phyloP scores from a whole-genome alignment of 2,888 invertebrate genomes.

The Noctua janthina region DNA sequence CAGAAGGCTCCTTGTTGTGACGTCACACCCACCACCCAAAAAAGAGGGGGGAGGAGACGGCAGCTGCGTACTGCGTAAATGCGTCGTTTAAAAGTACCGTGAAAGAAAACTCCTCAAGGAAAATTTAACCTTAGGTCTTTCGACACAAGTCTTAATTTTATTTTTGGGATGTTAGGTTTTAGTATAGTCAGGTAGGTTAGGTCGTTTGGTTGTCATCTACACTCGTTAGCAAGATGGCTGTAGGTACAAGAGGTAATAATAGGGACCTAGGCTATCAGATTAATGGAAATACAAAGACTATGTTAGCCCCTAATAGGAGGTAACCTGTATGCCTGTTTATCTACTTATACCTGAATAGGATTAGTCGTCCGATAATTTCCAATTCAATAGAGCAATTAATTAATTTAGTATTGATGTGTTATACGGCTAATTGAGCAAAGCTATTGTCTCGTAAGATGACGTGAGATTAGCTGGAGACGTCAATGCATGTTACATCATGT shows the following conservation, averaged over 20 bases:
- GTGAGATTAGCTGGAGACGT: background rate
- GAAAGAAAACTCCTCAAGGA: background rate
- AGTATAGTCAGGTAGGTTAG: slow-evolving; percentile 49
- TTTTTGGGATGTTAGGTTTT: background rate
- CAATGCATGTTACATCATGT: background rate
- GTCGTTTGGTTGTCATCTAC: slow-evolving; percentile 58
- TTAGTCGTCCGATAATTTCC: slow-evolving; percentile 30
- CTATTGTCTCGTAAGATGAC: slow-evolving; percentile 25
- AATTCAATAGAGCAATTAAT: slow-evolving; percentile 55
- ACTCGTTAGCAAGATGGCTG: slow-evolving; percentile 48
- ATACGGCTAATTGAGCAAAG: slow-evolving; percentile 13
- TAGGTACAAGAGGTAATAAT: slow-evolving; percentile 34
- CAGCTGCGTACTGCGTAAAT: slow-evolving; percentile 76
- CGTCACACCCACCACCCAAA: slow-evolving; percentile 68
- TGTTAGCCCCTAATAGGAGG: background rate
- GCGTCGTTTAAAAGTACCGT: slow-evolving; percentile 61
- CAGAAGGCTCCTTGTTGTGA: slow-evolving; percentile 65
- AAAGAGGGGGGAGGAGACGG: slow-evolving; percentile 16
- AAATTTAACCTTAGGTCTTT: slow-evolving; percentile 18
- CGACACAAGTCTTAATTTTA: slow-evolving; percentile 4
- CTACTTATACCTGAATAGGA: slow-evolving; percentile 29
- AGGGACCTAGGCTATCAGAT: slow-evolving; percentile 18
- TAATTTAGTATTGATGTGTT: slow-evolving; percentile 32
- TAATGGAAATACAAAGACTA: slow-evolving; percentile 33
- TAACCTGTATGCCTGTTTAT: background rate